Evolutionary conservation across 2,797 vertebrate species (phyloP), one percentile per base, ranked within the genome.

Genomic region (Lagodon rhomboides): DNA sequence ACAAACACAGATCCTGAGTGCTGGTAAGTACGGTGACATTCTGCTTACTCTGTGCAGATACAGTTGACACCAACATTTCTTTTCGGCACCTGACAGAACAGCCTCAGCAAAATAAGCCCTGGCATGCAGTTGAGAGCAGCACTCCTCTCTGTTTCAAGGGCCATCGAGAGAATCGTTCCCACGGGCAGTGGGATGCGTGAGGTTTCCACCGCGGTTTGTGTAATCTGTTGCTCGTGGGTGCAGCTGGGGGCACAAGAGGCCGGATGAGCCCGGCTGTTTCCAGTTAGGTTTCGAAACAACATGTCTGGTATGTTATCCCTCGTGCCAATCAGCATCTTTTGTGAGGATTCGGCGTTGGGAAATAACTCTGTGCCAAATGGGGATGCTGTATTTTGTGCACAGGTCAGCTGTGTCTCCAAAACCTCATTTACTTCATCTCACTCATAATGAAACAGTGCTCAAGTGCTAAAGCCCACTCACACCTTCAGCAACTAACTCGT

Each of bases 141-240:
- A 43, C 72, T 77, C 83, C 62, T 59, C 18, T 62, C 54, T 9
- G 22, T 69, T 44, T 86, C 61, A 83, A 87, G 83, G 65, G 54
- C 60, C 83, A 69, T 83, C 7, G n/a, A 76, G 64, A 77, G 58
- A 80, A 85, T 68, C 0, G 56, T 59, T 85, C 67, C 70, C 70
- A 74, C 65, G 8, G 79, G 60, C 62, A 6, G 65, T 56, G 68
- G 70, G 77, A 68, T 58, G 77, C 82, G 61, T n/a, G 75, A 23
- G 54, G 65, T 41, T 68, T 63, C 62, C 34, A 73, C 5, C 1
- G 0, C 0, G 44, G 59, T 62, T 73, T 56, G 62, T 77, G 75
- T 62, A 61, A 83, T 82, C 50, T n/a, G 23, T 46, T 58, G 66
- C 43, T 58, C 12, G 47, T 70, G 49, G 47, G 12, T 63, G 75